Conservation (phyloP, 2,888 invertebrate genomes). For the Limenitis arthemis region DNA sequence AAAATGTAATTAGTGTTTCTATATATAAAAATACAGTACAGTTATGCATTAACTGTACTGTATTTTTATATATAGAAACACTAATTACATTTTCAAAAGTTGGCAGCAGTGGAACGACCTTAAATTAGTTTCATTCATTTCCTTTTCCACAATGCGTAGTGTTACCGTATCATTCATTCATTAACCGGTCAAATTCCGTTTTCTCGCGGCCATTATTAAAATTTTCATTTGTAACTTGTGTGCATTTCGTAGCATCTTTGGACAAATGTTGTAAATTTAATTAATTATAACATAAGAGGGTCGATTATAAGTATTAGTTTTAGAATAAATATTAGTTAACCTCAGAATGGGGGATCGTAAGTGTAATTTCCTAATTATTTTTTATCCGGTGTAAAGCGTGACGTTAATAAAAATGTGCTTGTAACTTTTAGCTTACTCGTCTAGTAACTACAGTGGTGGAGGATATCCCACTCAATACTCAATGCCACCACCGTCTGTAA, state of each 20-base stretch:
- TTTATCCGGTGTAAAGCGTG: background rate
- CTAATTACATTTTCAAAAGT: no score
- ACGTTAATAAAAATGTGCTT: conserved; percentile 2
- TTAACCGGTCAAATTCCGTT: conserved; percentile 14
- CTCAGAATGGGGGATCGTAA: conserved; percentile 27
- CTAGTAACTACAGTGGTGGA: conserved; percentile 55
- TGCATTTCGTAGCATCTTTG: background rate
- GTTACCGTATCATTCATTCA: background rate
- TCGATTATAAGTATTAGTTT: background rate
- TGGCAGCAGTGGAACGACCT: no score
- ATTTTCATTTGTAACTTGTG: conserved; percentile 9
- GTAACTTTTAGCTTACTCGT: conserved; percentile 42
- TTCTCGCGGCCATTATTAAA: conserved; percentile 20
- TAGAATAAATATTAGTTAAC: background rate
- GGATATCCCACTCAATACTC: conserved; percentile 62
- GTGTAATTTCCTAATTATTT: conserved; percentile 9
- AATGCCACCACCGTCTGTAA: conserved; percentile 57
- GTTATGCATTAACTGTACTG: no score
- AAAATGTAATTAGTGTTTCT: no score
- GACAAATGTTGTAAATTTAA: background rate
- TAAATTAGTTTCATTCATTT: conserved; percentile 2
- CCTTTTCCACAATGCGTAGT: conserved; percentile 18
- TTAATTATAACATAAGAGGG: background rate
- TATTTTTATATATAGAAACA: no score
- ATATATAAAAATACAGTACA: no score